Evolutionary conservation across 2,888 invertebrate species (phyloP).

Genomic region (Podabrus alpinus): DNA sequence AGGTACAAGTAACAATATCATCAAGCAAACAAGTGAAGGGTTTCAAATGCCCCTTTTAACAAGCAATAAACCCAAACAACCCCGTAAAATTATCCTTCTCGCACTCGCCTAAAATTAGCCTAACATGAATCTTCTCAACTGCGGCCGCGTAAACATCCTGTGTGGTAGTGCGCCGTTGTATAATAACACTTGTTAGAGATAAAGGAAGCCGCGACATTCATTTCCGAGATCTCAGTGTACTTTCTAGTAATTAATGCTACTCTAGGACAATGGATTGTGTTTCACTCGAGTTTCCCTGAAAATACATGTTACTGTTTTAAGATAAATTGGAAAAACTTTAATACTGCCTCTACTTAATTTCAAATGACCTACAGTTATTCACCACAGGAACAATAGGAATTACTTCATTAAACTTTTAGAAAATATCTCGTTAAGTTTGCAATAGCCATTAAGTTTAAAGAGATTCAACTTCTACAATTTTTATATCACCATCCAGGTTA

Average conservation of each 20-base stretch:
- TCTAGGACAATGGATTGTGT: slow-evolving; percentile 45
- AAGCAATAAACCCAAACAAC: slow-evolving; percentile 49
- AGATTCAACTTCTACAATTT: neutral
- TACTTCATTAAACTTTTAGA: neutral
- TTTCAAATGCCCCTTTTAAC: slow-evolving; percentile 48
- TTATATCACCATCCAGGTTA: neutral
- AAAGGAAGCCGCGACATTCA: slow-evolving; percentile 53
- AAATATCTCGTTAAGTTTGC: neutral
- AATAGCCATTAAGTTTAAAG: neutral
- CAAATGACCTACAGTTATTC: neutral
- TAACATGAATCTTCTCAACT: slow-evolving; percentile 46
- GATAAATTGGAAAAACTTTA: neutral
- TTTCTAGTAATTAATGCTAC: slow-evolving; percentile 50
- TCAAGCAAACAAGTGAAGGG: slow-evolving; percentile 38
- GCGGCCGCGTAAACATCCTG: slow-evolving; percentile 45
- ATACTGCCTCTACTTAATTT: neutral
- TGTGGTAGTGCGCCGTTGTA: slow-evolving; percentile 30
- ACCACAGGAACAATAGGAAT: neutral
- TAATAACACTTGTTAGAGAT: slow-evolving; percentile 42
- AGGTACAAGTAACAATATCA: slow-evolving; percentile 35
- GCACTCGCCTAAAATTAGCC: slow-evolving; percentile 47
- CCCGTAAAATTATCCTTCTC: slow-evolving; percentile 47
- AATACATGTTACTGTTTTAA: slow-evolving; percentile 1
- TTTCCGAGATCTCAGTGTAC: slow-evolving; percentile 48
- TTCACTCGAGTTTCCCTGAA: slow-evolving; percentile 31